Evolutionary conservation across 2,797 vertebrate genomes (phyloP), one percentile per base, ranked within the genome.

Genomic region (Buphagus erythrorhynchus): DNA sequence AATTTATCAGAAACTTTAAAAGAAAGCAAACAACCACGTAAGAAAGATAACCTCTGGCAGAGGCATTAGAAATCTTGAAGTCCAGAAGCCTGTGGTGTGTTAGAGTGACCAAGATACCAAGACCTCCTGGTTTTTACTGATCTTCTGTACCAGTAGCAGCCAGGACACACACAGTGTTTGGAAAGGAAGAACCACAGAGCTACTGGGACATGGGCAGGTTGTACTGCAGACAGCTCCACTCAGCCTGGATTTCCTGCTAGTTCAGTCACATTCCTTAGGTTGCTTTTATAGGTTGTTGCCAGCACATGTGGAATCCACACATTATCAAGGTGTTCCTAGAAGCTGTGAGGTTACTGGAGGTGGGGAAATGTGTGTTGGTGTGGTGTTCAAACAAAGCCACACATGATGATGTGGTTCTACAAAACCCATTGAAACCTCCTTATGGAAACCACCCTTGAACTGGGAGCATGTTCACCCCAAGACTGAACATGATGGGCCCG

Each of bases 261-360:
- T 76, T 91, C 89, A 36, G 10, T 51, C 57, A 20, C 46, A 19
- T 81, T 80, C 54, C 75, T 67, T 55, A 35, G 36, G 40, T 72
- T 51, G 48, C n/a, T 85, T 84, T 35, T 54, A 9, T 33, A 42
- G 52, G 19, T 1, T 76, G 82, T 88, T 78, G 48, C 31, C 71
- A 59, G 72, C 52, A 12, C 11, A 4, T 8, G n/a, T 71, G 74
- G 40, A 77, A 81, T 58, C 72, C 11, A 0, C 75, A 22, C 54
- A 13, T 46, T 40, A 10, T 43, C 68, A 10, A 4, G 17, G 45
- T 10, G 1, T 81, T 62, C 31, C 49, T 21, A 38, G 79, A 83
- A 25, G 35, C 75, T 42, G 9, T 0, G 0, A 78, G 49, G 1
- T 77, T 67, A 29, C 31, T 0, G 0, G 73, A 73, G 45, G 43